Base-by-base conservation (phyloP, 2,113 vertebrate species). In the Oreocharis arfaki region DNA sequence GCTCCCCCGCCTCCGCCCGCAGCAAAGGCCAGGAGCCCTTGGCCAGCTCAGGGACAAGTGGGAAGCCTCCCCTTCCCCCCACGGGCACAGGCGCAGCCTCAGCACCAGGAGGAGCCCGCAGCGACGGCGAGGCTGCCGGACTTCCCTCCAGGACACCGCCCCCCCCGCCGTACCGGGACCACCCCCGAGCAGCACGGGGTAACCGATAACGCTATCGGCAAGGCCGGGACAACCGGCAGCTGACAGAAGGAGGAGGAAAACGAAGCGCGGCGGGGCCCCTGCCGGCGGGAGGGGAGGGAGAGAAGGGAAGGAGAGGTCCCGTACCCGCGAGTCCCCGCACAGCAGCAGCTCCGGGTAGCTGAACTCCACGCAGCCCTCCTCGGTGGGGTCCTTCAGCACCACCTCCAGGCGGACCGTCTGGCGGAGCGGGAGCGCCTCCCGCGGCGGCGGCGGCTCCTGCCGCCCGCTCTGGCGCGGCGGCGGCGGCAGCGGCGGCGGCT, bases 271-370 rank as follows among this genome's bases (percentile, higher is more conserved):
- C n/a, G 17, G n/a, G 4, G 16, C 65, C 68, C 30, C 13, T 14
- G 64, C 69, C 69, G 46, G 74, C 79, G 42, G 46, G 56, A 71
- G 44, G 33, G n/a, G 32, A 74, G 82, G 24, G 50, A 59, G 11
- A 55, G 33, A 42, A 63, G 10, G 28, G 16, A 41, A 70, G 69
- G 67, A 80, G 71, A 90, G 61, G 93, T 94, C 91, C 94, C 96
- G 39, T 98, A 98, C 98, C 98, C 98, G 95, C 85, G 97, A 96
- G 95, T 97, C 97, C 95, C 97, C 95, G 92, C 97, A 98, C 92
- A 98, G 98, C 94, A 99, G 93, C 97, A 99, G 98, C 97, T 99
- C 99, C 32, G 98, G 98, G 97, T 99, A 99, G 97, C 98, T 99
- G 97, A 99, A 99, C 98, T 99, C 99, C 93, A 98, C 98, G 92